These are phyloP conservation scores for Orthonychiurus folsomi DNA, from an alignment of 2,888 invertebrate genomes.

Conservation along the genomic window DNA sequence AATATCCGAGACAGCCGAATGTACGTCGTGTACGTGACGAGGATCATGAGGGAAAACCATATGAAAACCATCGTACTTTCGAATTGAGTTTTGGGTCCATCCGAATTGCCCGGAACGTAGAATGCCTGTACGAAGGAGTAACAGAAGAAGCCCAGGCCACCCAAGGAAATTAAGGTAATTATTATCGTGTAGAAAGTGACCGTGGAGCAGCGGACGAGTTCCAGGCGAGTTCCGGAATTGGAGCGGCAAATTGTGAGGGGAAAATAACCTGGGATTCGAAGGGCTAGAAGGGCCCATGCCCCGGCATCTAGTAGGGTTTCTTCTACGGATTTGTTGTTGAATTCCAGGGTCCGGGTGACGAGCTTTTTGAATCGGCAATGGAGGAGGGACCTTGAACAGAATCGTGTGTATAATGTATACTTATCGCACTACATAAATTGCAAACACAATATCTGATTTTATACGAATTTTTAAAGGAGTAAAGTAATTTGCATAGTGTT, in stretches of 20 bases:
- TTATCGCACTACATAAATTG: constrained; percentile 10
- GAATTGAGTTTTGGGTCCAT: neutral
- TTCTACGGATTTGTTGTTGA: constrained; percentile 7
- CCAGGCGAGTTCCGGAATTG: neutral
- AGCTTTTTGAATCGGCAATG: constrained; percentile 1
- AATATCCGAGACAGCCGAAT: constrained; percentile 6
- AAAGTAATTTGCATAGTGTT: no score
- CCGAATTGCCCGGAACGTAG: neutral
- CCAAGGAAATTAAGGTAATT: neutral
- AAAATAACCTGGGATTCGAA: constrained; percentile 11
- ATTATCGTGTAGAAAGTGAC: constrained; percentile 6
- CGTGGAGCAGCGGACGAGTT: neutral
- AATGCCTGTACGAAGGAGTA: neutral
- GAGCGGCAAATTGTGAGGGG: neutral
- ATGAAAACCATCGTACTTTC: neutral
- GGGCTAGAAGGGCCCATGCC: constrained; percentile 6
- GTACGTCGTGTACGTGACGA: constrained; percentile 10
- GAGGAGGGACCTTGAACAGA: constrained; percentile 8
- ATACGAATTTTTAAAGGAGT: no score
- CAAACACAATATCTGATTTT: no score
- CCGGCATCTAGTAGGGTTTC: constrained; percentile 7
- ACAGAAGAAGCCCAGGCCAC: neutral
- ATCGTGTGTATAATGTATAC: constrained; percentile 8
- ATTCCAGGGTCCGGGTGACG: neutral
- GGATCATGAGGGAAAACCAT: neutral